Evolutionary conservation across 2,888 invertebrate species (phyloP).

Genomic region (Phengaris arion): DNA sequence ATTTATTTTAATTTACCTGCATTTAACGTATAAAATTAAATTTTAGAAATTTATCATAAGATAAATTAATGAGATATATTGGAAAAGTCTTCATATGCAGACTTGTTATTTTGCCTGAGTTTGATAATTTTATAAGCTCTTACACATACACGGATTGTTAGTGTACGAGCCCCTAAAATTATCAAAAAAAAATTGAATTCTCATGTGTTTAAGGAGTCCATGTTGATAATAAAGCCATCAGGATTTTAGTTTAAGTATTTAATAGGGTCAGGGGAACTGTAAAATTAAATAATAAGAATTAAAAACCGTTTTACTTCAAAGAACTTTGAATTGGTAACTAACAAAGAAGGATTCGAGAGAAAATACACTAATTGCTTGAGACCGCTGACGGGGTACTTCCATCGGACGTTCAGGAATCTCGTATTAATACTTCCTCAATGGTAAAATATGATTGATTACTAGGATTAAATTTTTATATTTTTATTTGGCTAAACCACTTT

Average conservation of each 20-base stretch:
- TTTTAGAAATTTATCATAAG: too few species aligned
- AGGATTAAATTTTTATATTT: neutral
- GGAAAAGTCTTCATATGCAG: too few species aligned
- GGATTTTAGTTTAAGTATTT: neutral
- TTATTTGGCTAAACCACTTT: too few species aligned
- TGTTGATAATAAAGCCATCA: neutral
- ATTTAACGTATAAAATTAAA: neutral
- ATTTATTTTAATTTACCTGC: neutral
- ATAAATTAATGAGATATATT: too few species aligned
- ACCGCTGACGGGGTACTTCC: constrained; percentile 6
- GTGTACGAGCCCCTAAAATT: too few species aligned
- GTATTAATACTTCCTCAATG: constrained; percentile 8
- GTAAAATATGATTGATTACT: neutral
- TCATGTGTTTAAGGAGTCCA: too few species aligned
- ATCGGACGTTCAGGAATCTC: constrained; percentile 6
- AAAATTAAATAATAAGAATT: neutral
- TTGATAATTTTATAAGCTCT: too few species aligned
- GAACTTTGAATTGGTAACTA: neutral
- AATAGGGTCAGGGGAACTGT: neutral
- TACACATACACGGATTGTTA: too few species aligned
- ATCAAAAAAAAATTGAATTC: too few species aligned
- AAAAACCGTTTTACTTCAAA: neutral
- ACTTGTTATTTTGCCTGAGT: too few species aligned
- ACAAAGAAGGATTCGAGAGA: constrained; percentile 1
- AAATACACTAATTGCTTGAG: constrained; percentile 17